Conservation (phyloP, 2,888 invertebrate genomes). For the Leucania comma region DNA sequence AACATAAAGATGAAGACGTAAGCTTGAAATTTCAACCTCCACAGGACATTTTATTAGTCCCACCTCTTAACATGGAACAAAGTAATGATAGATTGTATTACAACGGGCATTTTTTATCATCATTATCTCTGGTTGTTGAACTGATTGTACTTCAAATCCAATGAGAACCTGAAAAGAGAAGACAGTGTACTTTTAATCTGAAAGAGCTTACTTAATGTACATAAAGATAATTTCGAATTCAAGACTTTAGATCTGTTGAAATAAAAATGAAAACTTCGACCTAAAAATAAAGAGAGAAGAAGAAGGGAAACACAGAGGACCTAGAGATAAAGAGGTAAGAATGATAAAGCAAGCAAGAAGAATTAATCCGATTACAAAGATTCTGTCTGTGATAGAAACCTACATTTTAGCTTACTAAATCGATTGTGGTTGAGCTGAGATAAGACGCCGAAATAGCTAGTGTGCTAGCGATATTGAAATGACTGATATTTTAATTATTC, state of each 20-base stretch:
- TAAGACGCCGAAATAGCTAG: too few species aligned
- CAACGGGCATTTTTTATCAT: too few species aligned
- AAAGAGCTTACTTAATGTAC: not conserved
- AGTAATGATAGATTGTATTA: not conserved
- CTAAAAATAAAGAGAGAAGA: too few species aligned
- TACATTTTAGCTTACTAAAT: not conserved
- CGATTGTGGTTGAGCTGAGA: too few species aligned
- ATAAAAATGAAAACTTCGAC: too few species aligned
- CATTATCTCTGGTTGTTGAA: not conserved
- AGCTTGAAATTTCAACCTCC: not conserved
- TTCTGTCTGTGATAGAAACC: not conserved
- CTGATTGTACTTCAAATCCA: not conserved
- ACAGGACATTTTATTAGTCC: not conserved
- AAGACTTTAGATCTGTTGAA: too few species aligned
- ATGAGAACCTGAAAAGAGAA: constrained; percentile 27
- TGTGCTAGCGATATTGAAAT: too few species aligned
- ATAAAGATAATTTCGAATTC: too few species aligned
- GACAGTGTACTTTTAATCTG: not conserved
- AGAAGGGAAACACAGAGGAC: too few species aligned
- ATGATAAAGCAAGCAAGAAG: too few species aligned
- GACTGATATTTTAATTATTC: not conserved
- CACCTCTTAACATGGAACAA: not conserved
- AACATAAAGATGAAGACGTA: not conserved
- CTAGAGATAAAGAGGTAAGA: too few species aligned
- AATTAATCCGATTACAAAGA: not conserved